A percentile compares a stretch with the other conserved stretches of the same genome.
phyloP scores from a whole-genome alignment of 92 coral and sea anemone species.

The Umimayanthus kanabou region DNA sequence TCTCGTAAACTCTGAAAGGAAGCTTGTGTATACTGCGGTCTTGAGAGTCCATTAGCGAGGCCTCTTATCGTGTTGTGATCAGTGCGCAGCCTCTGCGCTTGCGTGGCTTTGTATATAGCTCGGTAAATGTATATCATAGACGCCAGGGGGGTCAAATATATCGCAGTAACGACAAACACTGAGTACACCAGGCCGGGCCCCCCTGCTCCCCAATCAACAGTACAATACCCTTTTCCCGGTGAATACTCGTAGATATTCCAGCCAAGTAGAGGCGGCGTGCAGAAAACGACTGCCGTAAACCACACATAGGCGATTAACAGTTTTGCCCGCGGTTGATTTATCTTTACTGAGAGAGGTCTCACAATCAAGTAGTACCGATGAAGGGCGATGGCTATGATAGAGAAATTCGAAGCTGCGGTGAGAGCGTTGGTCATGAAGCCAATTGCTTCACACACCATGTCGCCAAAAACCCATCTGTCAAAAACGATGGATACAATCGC shows the following conservation, averaged over 20 bases:
- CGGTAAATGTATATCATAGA: constrained; percentile 74
- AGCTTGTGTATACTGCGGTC: background rate
- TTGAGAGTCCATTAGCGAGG: constrained; percentile 28
- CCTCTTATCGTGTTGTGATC: constrained; percentile 49
- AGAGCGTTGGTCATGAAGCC: constrained; percentile 71
- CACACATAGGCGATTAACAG: constrained; percentile 80
- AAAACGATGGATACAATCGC: constrained; percentile 63
- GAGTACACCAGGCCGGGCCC: constrained; percentile 79
- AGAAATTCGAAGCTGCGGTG: constrained; percentile 79
- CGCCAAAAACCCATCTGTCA: constrained; percentile 87
- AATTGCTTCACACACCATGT: constrained; percentile 67
- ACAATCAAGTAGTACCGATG: constrained; percentile 90
- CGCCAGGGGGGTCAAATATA: constrained; percentile 67
- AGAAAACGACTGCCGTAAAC: constrained; percentile 68
- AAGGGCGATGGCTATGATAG: constrained; percentile 73
- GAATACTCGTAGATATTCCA: constrained; percentile 85
- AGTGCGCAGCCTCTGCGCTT: constrained; percentile 62
- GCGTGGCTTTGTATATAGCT: constrained; percentile 71
- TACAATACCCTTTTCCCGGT: constrained; percentile 78
- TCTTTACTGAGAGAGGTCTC: constrained; percentile 78
- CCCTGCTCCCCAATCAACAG: constrained; percentile 79
- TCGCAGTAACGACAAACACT: constrained; percentile 45
- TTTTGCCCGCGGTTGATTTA: constrained; percentile 69
- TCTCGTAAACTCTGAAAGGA: constrained; percentile 17
- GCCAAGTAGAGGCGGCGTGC: constrained; percentile 80